These are phyloP conservation scores for Lichenostomus cassidix DNA, from an alignment of 2,113 vertebrate species.

Conservation along the genomic window DNA sequence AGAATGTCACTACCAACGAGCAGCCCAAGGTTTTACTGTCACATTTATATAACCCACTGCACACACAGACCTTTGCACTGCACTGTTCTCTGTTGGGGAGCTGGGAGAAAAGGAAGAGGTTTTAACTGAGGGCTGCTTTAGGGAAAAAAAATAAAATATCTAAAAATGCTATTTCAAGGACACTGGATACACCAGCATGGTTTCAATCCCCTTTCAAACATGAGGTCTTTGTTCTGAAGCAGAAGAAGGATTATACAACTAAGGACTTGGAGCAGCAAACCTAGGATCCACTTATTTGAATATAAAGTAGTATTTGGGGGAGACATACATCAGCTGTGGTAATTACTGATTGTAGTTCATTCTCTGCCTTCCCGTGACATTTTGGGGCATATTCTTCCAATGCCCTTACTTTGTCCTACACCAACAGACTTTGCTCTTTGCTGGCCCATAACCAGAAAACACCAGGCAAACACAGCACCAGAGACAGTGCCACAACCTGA, in stretches of 20 bases:
- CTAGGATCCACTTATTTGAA: background rate
- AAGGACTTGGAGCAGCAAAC: background rate
- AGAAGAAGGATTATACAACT: background rate
- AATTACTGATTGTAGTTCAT: background rate
- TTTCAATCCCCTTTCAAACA: background rate
- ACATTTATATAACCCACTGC: background rate
- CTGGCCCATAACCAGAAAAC: background rate
- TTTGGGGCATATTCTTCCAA: background rate
- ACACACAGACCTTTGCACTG: background rate
- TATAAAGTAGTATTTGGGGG: background rate
- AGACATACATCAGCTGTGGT: background rate
- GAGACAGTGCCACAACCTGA: background rate
- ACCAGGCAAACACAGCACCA: background rate
- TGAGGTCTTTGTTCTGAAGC: background rate
- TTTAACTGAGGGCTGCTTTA: background rate
- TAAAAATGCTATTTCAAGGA: background rate
- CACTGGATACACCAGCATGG: background rate
- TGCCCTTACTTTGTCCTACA: background rate
- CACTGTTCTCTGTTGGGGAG: background rate
- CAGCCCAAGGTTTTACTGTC: background rate
- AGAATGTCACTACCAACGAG: background rate
- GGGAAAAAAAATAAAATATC: background rate
- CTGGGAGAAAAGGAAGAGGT: background rate
- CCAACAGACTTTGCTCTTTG: background rate
- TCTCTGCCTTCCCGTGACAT: background rate